Conservation (phyloP, 2,113 vertebrate genomes). For the Cervus canadensis region DNA sequence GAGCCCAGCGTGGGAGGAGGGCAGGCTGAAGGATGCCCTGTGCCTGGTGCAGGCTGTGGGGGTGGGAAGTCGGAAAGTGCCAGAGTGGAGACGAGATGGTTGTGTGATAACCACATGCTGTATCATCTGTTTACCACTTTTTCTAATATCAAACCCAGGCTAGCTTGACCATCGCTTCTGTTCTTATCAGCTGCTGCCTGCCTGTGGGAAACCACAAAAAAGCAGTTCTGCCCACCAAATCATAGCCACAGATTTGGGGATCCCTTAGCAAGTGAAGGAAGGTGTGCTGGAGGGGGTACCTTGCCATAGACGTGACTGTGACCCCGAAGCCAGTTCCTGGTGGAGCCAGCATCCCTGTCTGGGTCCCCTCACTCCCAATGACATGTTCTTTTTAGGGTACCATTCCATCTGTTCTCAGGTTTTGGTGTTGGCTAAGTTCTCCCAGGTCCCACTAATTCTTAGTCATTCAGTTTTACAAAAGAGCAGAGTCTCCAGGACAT, state of each 20-base stretch:
- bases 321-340: neutral
- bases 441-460: fast-evolving
- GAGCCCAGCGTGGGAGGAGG: neutral
- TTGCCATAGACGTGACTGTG: neutral
- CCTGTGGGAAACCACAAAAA: neutral
- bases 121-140: neutral
- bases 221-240: neutral
- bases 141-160: neutral
- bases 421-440: neutral
- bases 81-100: neutral
- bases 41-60: neutral
- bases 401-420: neutral
- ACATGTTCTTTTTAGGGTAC: neutral
- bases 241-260: neutral
- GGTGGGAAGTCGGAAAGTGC: neutral
- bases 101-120: fast-evolving
- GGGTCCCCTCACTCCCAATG: neutral
- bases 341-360: neutral
- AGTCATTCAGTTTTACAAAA: neutral
- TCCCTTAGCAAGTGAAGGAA: neutral
- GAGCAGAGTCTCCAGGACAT: neutral
- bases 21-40: neutral
- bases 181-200: neutral
- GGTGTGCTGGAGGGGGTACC: too few relatives aligned
- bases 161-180: neutral